Evolutionary conservation across 2,888 invertebrate genomes (phyloP).

Genomic region (Drosophila leonis): DNA sequence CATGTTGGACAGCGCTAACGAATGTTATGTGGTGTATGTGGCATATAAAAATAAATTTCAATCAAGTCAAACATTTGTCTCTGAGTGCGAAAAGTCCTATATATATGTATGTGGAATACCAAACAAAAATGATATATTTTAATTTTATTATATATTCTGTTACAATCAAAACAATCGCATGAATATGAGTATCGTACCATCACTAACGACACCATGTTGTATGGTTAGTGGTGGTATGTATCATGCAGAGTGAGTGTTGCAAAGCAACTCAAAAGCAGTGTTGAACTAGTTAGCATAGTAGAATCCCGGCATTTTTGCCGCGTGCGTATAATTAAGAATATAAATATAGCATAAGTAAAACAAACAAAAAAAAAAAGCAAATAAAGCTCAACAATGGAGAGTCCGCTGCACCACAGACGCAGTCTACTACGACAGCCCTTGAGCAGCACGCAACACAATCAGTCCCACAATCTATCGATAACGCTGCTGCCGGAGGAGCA

Average conservation of each 20-base stretch:
- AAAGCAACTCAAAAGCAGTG: conserved; percentile 26
- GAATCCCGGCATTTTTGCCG: conserved; percentile 69
- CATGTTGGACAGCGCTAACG: neutral
- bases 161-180: too few relatives aligned
- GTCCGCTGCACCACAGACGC: conserved; percentile 55
- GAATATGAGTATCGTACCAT: conserved; percentile 11
- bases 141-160: too few relatives aligned
- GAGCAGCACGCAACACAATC: conserved; percentile 38
- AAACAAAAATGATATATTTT: too few relatives aligned
- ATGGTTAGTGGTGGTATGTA: too few relatives aligned
- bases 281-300: neutral
- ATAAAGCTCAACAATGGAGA: conserved; percentile 47
- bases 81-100: too few relatives aligned
- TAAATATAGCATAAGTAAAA: neutral
- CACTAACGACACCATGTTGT: too few relatives aligned
- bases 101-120: too few relatives aligned
- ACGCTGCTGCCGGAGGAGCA: conserved; percentile 76
- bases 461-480: conserved; percentile 62
- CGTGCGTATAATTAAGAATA: conserved; percentile 31
- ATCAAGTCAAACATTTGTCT: too few relatives aligned
- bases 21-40: neutral
- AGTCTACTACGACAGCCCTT: conserved; percentile 47
- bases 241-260: conserved; percentile 15
- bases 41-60: neutral
- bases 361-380: too few relatives aligned